Conservation (phyloP, 2,797 vertebrate genomes). For the Sternotherus odoratus region DNA sequence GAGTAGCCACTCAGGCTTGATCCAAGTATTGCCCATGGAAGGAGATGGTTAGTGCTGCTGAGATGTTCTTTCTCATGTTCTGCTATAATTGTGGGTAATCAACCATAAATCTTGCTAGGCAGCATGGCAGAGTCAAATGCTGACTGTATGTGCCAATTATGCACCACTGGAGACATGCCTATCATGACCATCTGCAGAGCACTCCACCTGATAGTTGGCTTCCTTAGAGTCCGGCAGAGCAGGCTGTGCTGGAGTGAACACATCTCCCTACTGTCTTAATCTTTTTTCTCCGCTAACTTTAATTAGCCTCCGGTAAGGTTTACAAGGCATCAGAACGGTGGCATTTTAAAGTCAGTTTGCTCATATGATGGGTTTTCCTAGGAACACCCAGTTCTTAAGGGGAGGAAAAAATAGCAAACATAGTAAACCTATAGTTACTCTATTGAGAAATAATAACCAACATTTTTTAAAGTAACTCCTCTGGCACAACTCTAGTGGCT, state of each 20-base stretch:
- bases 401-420: not conserved
- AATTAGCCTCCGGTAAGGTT: not conserved
- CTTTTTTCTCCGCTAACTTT: not conserved
- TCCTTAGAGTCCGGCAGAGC: not conserved
- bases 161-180: not conserved
- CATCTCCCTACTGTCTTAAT: not conserved
- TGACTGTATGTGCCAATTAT: not conserved
- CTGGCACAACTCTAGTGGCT: slow-evolving; percentile 10
- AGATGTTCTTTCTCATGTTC: not conserved
- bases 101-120: not conserved
- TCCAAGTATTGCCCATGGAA: not conserved
- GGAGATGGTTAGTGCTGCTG: not conserved
- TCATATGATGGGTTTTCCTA: not conserved
- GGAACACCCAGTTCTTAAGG: not conserved
- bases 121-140: not conserved
- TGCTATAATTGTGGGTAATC: not conserved
- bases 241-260: not conserved
- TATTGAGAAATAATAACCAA: slow-evolving; percentile 13
- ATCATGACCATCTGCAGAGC: not conserved
- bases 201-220: not conserved
- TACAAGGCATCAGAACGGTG: not conserved
- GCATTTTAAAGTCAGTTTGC: not conserved
- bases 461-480: not conserved
- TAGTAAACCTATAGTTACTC: slow-evolving; percentile 34
- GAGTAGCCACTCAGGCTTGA: not conserved